Percentiles rank a stretch among this genome's conserved stretches.
Evolutionary conservation across 2,888 invertebrate genomes (phyloP).

Genomic region (Argyra leucocephala): DNA sequence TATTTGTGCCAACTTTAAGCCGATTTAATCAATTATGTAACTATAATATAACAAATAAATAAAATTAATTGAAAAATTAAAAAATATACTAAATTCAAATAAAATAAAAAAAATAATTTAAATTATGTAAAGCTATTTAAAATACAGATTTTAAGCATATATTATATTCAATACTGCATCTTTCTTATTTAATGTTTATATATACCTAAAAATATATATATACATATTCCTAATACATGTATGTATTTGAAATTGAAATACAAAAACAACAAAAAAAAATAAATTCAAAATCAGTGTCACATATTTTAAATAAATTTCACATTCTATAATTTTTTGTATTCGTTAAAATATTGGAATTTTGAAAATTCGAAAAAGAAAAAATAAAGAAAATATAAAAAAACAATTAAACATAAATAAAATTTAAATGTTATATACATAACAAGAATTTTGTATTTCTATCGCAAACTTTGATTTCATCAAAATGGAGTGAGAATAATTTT

Average conservation of each 20-base stretch:
- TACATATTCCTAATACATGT: neutral
- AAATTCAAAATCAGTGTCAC: constrained; percentile 5
- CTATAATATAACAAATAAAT: neutral
- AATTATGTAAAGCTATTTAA: neutral
- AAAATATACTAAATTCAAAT: neutral
- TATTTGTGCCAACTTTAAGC: neutral
- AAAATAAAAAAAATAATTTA: neutral
- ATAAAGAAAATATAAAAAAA: neutral
- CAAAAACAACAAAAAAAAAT: neutral
- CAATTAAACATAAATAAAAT: neutral
- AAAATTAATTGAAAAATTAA: neutral
- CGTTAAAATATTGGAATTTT: neutral
- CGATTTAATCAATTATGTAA: neutral
- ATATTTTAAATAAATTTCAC: neutral
- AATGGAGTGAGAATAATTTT: too few species aligned
- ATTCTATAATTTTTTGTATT: neutral
- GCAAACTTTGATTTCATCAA: too few species aligned
- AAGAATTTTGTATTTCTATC: too few species aligned
- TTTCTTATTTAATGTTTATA: neutral
- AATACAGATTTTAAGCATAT: neutral
- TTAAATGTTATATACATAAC: neutral
- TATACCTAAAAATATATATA: neutral
- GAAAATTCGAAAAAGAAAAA: neutral
- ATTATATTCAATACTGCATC: neutral
- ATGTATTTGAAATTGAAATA: neutral